phyloP scores from a whole-genome alignment of 2,888 invertebrate genomes.

The Drosophila aldrichi region DNA sequence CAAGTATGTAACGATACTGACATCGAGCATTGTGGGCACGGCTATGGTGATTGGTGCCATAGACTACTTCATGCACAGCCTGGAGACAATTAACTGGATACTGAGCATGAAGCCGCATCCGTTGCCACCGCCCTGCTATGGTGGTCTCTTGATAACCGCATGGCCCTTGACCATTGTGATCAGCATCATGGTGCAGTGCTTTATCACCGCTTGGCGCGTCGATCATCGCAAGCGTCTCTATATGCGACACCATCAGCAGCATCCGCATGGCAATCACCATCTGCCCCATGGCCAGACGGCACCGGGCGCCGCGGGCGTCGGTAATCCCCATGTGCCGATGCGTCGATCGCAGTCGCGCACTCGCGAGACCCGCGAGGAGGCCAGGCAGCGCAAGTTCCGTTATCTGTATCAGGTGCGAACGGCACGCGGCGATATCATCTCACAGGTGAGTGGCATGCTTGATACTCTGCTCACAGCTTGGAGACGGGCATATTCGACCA shows the following conservation, averaged over 20 bases:
- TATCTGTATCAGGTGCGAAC: slow-evolving; percentile 95
- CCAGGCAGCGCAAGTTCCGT: slow-evolving; percentile 93
- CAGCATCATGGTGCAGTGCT: slow-evolving; percentile 85
- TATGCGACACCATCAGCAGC: slow-evolving; percentile 76
- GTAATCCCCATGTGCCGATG: slow-evolving; percentile 60
- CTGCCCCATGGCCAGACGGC: slow-evolving; percentile 75
- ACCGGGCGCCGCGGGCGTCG: slow-evolving; percentile 13
- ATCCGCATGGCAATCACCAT: slow-evolving; percentile 48
- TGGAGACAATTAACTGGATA: slow-evolving; percentile 84
- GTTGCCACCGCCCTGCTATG: slow-evolving; percentile 85
- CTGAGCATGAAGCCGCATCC: slow-evolving; percentile 85
- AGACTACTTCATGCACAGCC: slow-evolving; percentile 85
- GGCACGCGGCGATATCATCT: slow-evolving; percentile 95
- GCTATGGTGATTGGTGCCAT: slow-evolving; percentile 85
- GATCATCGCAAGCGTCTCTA: slow-evolving; percentile 84
- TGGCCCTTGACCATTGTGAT: slow-evolving; percentile 85
- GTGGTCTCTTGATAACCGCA: slow-evolving; percentile 84
- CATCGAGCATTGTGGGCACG: slow-evolving; percentile 85
- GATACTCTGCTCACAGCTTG: background rate
- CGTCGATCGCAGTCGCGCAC: slow-evolving; percentile 86
- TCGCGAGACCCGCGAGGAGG: slow-evolving; percentile 91
- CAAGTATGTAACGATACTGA: slow-evolving; percentile 84
- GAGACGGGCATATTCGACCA: background rate
- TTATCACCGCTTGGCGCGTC: slow-evolving; percentile 85
- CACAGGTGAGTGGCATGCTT: slow-evolving; percentile 88